Evolutionary conservation across 1,140 invertebrate species (phyloP).

Genomic region (Drosophila lacteicornis): DNA sequence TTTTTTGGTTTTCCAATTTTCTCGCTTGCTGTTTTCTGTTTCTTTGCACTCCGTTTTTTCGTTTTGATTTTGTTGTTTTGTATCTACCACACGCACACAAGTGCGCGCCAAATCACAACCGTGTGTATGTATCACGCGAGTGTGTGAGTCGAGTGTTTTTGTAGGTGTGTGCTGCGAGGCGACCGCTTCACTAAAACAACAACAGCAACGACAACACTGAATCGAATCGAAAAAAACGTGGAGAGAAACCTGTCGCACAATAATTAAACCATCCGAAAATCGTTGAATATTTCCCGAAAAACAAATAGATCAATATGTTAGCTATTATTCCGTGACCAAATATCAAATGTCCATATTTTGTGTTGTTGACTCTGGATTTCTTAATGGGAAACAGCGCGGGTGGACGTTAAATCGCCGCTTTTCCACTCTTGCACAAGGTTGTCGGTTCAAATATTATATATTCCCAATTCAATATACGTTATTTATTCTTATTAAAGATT

Average conservation of each 20-base stretch:
- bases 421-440: slow-evolving; percentile 36
- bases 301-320: slow-evolving; percentile 23
- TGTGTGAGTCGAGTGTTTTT: slow-evolving; percentile 24
- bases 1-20: slow-evolving; percentile 37
- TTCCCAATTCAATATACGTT: not conserved
- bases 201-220: slow-evolving; percentile 36
- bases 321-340: slow-evolving; percentile 3
- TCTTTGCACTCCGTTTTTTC: slow-evolving; percentile 49
- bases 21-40: slow-evolving; percentile 35
- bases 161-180: slow-evolving; percentile 54
- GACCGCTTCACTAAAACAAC: slow-evolving; percentile 43
- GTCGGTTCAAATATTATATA: slow-evolving; percentile 27
- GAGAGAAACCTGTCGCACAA: slow-evolving; percentile 30
- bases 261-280: slow-evolving; percentile 19
- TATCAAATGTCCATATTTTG: slow-evolving; percentile 32
- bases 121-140: slow-evolving; percentile 60
- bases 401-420: slow-evolving; percentile 3
- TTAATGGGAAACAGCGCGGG: slow-evolving; percentile 21
- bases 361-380: slow-evolving; percentile 18
- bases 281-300: slow-evolving; percentile 16
- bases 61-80: slow-evolving; percentile 55
- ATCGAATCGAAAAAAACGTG: slow-evolving; percentile 36
- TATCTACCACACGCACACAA: slow-evolving; percentile 58
- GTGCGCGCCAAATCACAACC: slow-evolving; percentile 79
- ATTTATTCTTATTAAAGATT: not conserved